Conservation (phyloP, 2,797 vertebrate species). For the Potorous gilbertii region DNA sequence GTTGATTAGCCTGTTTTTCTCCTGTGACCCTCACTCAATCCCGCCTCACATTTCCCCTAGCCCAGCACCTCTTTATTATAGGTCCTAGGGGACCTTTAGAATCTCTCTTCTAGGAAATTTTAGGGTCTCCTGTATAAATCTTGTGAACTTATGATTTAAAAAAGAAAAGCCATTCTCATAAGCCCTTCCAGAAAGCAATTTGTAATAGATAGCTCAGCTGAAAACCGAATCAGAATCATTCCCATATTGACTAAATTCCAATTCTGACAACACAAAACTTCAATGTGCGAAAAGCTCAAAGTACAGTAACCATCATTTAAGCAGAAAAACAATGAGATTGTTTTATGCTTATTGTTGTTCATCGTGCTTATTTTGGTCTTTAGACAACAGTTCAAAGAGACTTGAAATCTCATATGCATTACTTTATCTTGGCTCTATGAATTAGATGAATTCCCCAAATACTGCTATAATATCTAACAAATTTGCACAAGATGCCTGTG, state of each 20-base stretch:
- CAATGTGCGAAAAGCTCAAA: not conserved
- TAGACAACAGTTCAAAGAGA: not conserved
- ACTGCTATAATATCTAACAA: not conserved
- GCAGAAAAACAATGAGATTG: not conserved
- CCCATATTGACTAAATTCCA: not conserved
- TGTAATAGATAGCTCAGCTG: not conserved
- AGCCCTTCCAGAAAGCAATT: not conserved
- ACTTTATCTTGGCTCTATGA: not conserved
- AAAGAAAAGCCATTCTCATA: not conserved
- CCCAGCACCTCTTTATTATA: not conserved
- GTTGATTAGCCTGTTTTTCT: not conserved
- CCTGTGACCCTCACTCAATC: not conserved
- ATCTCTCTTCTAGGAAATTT: not conserved
- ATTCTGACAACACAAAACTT: not conserved
- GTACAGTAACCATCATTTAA: not conserved
- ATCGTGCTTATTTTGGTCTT: not conserved
- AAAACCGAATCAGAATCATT: not conserved
- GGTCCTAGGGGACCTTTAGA: not conserved
- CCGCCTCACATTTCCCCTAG: not conserved
- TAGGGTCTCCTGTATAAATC: not conserved
- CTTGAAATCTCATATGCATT: not conserved
- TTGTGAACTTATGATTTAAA: not conserved
- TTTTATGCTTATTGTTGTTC: too few species aligned
- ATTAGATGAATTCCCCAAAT: not conserved
- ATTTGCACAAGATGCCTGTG: not conserved